Evolutionary conservation across 53 echinoderm and acorn worm genomes (phyloP).

Genomic region (Echinometra lucunter): DNA sequence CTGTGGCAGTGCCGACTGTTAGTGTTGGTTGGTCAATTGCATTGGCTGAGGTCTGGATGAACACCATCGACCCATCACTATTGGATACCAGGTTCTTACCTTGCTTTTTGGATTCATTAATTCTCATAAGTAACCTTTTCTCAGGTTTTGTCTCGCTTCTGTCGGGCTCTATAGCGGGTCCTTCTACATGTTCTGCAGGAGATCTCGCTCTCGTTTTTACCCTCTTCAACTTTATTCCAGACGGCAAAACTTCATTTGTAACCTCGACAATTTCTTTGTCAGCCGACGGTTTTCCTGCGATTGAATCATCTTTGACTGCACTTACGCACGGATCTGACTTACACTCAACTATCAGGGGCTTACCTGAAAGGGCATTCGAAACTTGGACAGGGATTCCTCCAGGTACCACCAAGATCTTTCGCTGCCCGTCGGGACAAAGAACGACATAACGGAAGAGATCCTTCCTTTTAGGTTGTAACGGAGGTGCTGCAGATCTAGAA

Average conservation of each 20-base stretch:
- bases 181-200: not conserved
- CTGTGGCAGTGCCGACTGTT: not conserved
- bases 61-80: not conserved
- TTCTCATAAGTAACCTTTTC: not conserved
- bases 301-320: not conserved
- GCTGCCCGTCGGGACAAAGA: not conserved
- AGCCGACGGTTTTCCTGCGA: not conserved
- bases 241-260: not conserved
- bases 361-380: not conserved
- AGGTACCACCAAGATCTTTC: not conserved
- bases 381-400: not conserved
- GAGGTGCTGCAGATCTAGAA: not conserved
- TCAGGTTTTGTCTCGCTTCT: not conserved
- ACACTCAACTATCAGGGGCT: not conserved
- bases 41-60: not conserved
- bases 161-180: not conserved
- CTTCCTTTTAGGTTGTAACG: not conserved
- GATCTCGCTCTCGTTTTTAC: not conserved
- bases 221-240: not conserved
- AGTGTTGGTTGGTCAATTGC: not conserved
- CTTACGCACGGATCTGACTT: not conserved
- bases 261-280: not conserved
- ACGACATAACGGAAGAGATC: not conserved
- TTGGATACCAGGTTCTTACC: not conserved
- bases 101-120: not conserved